Conservation (phyloP, 37 sponge, comb jelly and placozoan genomes). For the Mnemiopsis leidyi region DNA sequence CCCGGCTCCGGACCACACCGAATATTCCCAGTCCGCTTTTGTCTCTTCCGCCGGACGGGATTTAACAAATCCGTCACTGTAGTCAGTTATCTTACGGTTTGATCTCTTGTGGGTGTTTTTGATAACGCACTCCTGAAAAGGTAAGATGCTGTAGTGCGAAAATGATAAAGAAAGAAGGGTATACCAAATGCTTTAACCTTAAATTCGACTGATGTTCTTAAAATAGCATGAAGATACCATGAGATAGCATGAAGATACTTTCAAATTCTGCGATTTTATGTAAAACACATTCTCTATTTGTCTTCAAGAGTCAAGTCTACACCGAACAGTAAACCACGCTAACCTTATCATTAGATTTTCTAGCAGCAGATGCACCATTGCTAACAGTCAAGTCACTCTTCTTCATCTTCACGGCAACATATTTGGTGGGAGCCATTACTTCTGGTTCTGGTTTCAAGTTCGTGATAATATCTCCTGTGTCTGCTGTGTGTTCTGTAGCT, state of each 20-base stretch:
- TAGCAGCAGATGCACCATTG: not conserved
- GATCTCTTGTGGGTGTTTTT: not conserved
- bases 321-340: too few species aligned
- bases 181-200: too few species aligned
- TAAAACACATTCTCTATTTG: too few species aligned
- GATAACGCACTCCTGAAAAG: not conserved
- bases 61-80: slow-evolving; percentile 50
- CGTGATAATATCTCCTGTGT: slow-evolving; percentile 46
- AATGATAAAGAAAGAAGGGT: too few species aligned
- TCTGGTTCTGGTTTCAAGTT: slow-evolving; percentile 4
- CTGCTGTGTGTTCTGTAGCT: not conserved
- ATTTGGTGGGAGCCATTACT: not conserved
- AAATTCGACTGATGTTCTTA: too few species aligned
- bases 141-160: too few species aligned
- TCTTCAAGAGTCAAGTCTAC: too few species aligned
- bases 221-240: too few species aligned
- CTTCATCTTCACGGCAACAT: slow-evolving; percentile 61
- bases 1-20: slow-evolving; percentile 6
- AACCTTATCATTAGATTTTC: slow-evolving; percentile 18
- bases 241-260: too few species aligned
- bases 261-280: too few species aligned
- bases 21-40: slow-evolving; percentile 8
- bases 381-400: slow-evolving; percentile 54
- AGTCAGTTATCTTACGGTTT: slow-evolving; percentile 39
- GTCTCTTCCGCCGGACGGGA: slow-evolving; percentile 6